phyloP scores from a whole-genome alignment of 2,888 invertebrate genomes.

The Actias luna region DNA sequence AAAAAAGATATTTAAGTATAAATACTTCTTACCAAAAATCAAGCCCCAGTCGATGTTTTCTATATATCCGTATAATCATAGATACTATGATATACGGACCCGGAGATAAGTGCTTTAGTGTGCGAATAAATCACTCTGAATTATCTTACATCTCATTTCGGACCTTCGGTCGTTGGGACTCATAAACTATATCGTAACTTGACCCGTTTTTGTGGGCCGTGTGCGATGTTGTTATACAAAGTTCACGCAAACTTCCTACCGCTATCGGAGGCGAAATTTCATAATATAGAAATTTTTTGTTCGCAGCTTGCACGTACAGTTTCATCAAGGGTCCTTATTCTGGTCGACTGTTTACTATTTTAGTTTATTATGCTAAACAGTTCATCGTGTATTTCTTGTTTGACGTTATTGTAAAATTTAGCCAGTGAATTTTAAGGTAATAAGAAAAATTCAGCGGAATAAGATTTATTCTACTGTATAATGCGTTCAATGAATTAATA shows the following conservation, averaged over 20 bases:
- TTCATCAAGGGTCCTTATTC: conserved; percentile 15
- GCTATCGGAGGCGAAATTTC: conserved; percentile 41
- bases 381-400: background rate
- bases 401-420: too few relatives aligned
- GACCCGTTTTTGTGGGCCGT: conserved; percentile 24
- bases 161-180: conserved; percentile 18
- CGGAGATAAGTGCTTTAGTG: background rate
- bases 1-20: background rate
- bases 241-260: conserved; percentile 29
- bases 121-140: conserved; percentile 12
- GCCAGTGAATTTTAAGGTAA: background rate
- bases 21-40: background rate
- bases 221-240: conserved; percentile 26
- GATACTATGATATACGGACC: background rate
- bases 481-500: background rate
- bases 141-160: conserved; percentile 14
- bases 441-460: background rate
- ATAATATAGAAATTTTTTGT: conserved; percentile 52
- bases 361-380: background rate
- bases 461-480: background rate
- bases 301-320: conserved; percentile 36
- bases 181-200: conserved; percentile 31
- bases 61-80: background rate
- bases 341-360: background rate
- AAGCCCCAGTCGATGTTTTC: background rate